phyloP scores from a whole-genome alignment of 1,140 invertebrate species.

The Zaprionus kolodkinae region DNA sequence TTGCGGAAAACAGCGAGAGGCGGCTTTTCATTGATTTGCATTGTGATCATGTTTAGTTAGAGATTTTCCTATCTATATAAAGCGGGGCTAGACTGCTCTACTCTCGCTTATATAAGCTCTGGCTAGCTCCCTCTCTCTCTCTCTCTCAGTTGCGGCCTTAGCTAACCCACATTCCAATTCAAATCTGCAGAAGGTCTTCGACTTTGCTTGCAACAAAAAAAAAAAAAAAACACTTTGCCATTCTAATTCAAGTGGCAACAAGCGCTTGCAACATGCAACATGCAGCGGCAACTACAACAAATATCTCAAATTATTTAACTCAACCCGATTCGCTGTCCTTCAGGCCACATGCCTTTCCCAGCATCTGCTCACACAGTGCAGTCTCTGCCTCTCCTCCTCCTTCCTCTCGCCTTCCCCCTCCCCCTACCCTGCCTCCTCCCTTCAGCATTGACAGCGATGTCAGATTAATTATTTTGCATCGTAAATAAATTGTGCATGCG shows the following conservation, averaged over 20 bases:
- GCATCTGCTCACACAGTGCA: too few species aligned
- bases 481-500: slow-evolving; percentile 58
- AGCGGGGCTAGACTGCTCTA: too few species aligned
- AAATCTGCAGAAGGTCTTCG: neutral
- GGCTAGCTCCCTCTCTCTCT: neutral
- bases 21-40: neutral
- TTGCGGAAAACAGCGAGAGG: neutral
- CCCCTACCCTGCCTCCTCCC: neutral
- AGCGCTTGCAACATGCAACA: slow-evolving; percentile 7
- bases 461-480: slow-evolving; percentile 60
- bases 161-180: slow-evolving; percentile 5
- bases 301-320: slow-evolving; percentile 19
- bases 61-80: too few species aligned
- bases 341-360: slow-evolving; percentile 37
- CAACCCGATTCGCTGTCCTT: slow-evolving; percentile 39
- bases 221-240: slow-evolving; percentile 8
- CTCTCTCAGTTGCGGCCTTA: neutral
- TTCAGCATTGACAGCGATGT: slow-evolving; percentile 16
- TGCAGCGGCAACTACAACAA: neutral
- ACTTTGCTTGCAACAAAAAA: neutral
- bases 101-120: neutral
- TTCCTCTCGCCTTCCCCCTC: neutral
- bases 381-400: neutral
- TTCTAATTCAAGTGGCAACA: slow-evolving; percentile 23
- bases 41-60: neutral